These are phyloP conservation scores for Corythornis madagascariensis DNA, from an alignment of 2,113 vertebrate genomes.

Conservation along the genomic window DNA sequence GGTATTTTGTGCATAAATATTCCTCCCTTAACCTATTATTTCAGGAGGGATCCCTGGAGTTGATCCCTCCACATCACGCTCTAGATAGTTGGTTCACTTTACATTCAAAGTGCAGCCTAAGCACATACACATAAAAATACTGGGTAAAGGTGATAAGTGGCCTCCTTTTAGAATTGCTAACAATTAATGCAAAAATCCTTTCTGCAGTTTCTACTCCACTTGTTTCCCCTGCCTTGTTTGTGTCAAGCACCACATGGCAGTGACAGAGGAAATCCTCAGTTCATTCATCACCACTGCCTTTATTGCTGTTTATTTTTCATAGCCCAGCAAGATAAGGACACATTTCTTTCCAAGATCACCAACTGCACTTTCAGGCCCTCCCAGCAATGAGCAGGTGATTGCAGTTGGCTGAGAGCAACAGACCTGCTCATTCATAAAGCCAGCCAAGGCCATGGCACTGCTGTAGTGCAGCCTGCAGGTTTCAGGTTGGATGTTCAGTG, in stretches of 20 bases:
- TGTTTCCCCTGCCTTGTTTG: not conserved
- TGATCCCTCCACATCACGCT: not conserved
- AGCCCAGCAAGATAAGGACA: not conserved
- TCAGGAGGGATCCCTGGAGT: not conserved
- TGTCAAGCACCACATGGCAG: not conserved
- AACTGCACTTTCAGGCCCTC: not conserved
- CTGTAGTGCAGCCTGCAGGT: not conserved
- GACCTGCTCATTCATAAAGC: not conserved
- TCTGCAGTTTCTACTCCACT: not conserved
- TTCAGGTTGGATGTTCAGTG: not conserved
- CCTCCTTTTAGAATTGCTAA: not conserved
- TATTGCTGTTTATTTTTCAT: not conserved
- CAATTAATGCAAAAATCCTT: not conserved
- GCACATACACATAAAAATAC: too few relatives aligned
- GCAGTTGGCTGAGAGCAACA: not conserved
- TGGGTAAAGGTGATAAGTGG: too few relatives aligned
- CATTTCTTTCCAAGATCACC: not conserved
- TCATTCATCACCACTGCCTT: not conserved
- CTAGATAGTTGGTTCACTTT: not conserved
- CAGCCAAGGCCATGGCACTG: not conserved
- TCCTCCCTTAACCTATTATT: not conserved
- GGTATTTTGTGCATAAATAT: not conserved
- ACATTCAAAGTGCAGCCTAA: not conserved
- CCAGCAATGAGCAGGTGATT: not conserved
- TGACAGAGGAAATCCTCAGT: not conserved